Evolutionary conservation across 2,888 invertebrate genomes (phyloP), one percentile per base, ranked within the genome.

Genomic region (Chrysodeixis includens): DNA sequence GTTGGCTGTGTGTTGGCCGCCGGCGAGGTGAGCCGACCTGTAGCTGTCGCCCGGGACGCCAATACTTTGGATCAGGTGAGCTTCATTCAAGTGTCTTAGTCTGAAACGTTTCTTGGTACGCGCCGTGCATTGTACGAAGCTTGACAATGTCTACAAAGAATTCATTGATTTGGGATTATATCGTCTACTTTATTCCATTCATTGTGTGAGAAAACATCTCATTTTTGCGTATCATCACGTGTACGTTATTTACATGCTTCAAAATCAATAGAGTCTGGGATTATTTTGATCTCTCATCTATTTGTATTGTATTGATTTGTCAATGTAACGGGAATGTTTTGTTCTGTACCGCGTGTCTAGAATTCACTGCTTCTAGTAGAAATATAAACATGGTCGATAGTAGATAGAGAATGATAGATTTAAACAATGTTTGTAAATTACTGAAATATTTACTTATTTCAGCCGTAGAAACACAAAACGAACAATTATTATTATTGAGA

Each of bases 31-130:
- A 68, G 78, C 76, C 72, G 69, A 77, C 76, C 66, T 78, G 78
- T 78, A 78, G 72, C 76, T 68, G 65, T 68, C 66, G 51, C 72
- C 70, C 76, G 71, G 76, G 67, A 79, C 67, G 72, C 77, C 75
- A 71, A 74, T 81, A 79, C 69, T 75, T 76, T 74, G 71, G 63
- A 71, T 69, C 81, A 84, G 82, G 84, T 84, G 69, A 82, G 84
- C 54, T 76, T 78, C 76, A 77, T 82, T 74, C 76, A 73, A 68
- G 56, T 68, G 56, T 73, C 59, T 74, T 77, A 56, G 49, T n/a
- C 22, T 51, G 44, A n/a, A 59, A 35, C 57, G 30, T 10, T 60
- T 70, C 49, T 62, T 30, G 30, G 44, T 53, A 63, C 0, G 56
- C 8, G 1, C 32, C 30, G n/a, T 20, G 20, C 54, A 20, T 61